Conservation (phyloP, 2,113 vertebrate genomes). For the Eurypyga helias region DNA sequence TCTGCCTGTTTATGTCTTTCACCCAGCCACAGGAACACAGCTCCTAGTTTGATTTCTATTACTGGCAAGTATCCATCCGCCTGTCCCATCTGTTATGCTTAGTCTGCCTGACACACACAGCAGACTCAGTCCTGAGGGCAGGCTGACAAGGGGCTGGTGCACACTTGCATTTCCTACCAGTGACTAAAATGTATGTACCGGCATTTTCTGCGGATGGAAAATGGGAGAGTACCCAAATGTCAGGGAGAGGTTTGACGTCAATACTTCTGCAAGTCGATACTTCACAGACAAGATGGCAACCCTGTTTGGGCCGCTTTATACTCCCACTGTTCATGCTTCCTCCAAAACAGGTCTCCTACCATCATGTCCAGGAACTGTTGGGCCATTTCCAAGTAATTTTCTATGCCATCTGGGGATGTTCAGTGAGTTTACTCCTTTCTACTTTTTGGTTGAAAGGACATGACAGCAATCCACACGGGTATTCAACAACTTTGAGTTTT, state of each 20-base stretch:
- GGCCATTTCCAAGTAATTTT: neutral
- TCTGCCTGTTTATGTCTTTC: neutral
- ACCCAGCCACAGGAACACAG: neutral
- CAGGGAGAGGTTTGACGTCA: neutral
- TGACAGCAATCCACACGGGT: neutral
- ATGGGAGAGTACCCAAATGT: neutral
- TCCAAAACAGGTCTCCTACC: neutral
- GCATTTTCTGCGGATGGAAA: neutral
- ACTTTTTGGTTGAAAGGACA: neutral
- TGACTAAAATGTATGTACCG: neutral
- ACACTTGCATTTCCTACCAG: neutral
- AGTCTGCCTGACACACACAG: neutral
- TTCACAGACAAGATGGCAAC: neutral
- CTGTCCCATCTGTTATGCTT: slow-evolving; percentile 14
- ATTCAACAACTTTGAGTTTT: neutral
- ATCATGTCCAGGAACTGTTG: neutral
- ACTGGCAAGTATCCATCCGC: slow-evolving; percentile 9
- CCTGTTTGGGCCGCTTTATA: neutral
- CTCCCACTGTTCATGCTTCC: neutral
- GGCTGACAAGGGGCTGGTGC: neutral
- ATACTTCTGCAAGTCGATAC: neutral
- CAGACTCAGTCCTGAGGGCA: slow-evolving; percentile 8
- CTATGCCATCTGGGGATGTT: neutral
- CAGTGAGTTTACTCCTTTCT: neutral
- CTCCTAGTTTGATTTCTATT: slow-evolving; percentile 4